Evolutionary conservation across 2,797 vertebrate genomes (phyloP), one percentile per base, ranked within the genome.

Genomic region (Propithecus perrieri): DNA sequence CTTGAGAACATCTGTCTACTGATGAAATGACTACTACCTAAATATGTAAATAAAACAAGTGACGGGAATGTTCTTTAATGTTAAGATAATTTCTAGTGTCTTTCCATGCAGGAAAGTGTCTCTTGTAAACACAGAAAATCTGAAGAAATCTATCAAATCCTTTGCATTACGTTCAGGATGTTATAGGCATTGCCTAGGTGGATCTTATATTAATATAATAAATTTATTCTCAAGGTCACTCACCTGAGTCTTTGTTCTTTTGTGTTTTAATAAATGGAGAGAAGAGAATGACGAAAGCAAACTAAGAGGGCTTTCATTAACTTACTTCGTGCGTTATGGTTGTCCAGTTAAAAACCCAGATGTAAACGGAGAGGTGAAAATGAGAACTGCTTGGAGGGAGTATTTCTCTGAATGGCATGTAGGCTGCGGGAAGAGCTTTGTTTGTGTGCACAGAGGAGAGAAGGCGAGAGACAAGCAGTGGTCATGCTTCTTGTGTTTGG

Each of bases 401-500:
- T 8, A 76, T 48, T 97, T 89, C 46, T 89, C 57, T 94, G 41
- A 38, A 8, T 30, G 38, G 15, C 18, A 20, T 2, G 28, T 9
- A 46, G 59, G 69, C 43, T 91, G 12, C 9, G 5, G 41, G 86
- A 78, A 48, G 63, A 93, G 79, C 84, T 92, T 85, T 96, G 72
- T 94, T 88, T 95, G 24, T 93, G 76, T 92, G 86, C 41, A 24
- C 50, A 17, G 59, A 72, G 41, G 59, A 89, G 57, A 93, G 75
- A 81, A 81, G 43, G 46, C 7, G 28, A 91, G 91, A 94, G 96
- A 90, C 69, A 71, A 88, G 91, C 55, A 6, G 48, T 85, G 95
- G 96, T 97, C 97, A 79, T 63, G 89, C 92, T 95, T 93, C 97
- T 96, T 94, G 96, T 97, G 96, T 90, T 63, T 95, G 96, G 96